A percentile compares a stretch with the other conserved stretches of the same genome.
Conservation (phyloP, 1,140 invertebrate genomes). For the Temnothorax curvispinosus region DNA sequence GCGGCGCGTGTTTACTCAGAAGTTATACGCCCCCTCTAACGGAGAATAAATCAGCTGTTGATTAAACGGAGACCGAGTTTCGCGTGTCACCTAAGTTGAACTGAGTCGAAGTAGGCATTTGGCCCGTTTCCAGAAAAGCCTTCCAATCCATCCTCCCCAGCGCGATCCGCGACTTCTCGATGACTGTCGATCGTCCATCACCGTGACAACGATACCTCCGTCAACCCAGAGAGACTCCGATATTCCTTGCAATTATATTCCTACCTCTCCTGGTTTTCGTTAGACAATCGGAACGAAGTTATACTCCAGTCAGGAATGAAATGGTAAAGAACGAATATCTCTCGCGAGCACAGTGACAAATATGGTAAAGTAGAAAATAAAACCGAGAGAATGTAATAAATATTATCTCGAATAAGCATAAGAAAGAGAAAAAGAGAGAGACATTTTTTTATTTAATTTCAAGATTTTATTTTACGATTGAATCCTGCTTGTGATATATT, state of each 20-base stretch:
- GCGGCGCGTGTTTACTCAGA: slow-evolving; percentile 45
- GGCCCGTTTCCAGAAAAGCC: slow-evolving; percentile 56
- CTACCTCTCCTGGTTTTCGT: background rate
- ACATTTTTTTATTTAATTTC: background rate
- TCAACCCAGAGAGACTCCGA: slow-evolving; percentile 53
- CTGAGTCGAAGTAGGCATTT: slow-evolving; percentile 61
- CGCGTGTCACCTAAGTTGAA: slow-evolving; percentile 46
- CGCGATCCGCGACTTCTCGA: slow-evolving; percentile 51
- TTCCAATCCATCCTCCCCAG: slow-evolving; percentile 45
- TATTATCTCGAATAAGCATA: background rate
- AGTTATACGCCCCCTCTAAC: slow-evolving; percentile 41
- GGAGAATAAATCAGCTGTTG: slow-evolving; percentile 66
- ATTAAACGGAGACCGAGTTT: slow-evolving; percentile 65
- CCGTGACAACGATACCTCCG: slow-evolving; percentile 62
- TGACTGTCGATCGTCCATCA: slow-evolving; percentile 56
- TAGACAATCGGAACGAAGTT: background rate
- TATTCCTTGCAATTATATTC: slow-evolving; percentile 55
- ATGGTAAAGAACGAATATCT: slow-evolving; percentile 8
- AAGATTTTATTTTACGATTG: background rate
- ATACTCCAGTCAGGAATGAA: background rate
- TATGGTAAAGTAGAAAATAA: background rate
- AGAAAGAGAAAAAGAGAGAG: background rate
- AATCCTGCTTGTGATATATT: background rate
- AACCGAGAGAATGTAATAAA: background rate
- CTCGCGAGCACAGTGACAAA: background rate